Evolutionary conservation across 2,888 invertebrate genomes (phyloP).

Genomic region (Chymomyza amoena): DNA sequence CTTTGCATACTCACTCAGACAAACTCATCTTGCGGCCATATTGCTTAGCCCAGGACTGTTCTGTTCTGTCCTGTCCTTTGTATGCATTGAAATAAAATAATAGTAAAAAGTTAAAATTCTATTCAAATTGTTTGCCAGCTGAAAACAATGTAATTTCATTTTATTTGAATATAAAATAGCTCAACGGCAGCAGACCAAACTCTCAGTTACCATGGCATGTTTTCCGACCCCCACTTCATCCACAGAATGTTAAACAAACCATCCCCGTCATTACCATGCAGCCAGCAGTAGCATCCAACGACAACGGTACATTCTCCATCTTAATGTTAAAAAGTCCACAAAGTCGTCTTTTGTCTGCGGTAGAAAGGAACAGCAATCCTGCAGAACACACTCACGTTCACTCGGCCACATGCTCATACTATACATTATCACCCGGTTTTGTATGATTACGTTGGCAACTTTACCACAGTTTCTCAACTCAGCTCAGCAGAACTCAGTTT

Average conservation of each 20-base stretch:
- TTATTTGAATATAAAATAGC: constrained; percentile 73
- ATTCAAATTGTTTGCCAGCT: constrained; percentile 75
- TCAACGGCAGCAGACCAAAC: constrained; percentile 43
- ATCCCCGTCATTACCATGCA: not conserved
- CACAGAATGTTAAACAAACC: not conserved
- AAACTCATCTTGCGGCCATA: constrained; percentile 8
- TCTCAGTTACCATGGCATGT: not conserved
- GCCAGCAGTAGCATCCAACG: not conserved
- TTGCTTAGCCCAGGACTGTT: not conserved
- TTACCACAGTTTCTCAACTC: constrained; percentile 70
- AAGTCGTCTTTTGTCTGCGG: constrained; percentile 68
- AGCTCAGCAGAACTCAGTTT: constrained; percentile 55
- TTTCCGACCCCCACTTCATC: not conserved
- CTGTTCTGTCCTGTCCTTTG: constrained; percentile 42
- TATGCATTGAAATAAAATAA: constrained; percentile 73
- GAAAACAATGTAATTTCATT: constrained; percentile 76
- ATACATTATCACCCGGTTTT: constrained; percentile 35
- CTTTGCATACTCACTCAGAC: constrained; percentile 21
- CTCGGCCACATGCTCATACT: not conserved
- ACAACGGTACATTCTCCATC: constrained; percentile 56
- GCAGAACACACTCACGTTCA: constrained; percentile 23
- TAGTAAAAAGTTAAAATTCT: constrained; percentile 77
- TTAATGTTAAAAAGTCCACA: constrained; percentile 64
- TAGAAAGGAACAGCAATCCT: constrained; percentile 31
- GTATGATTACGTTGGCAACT: constrained; percentile 71